These are phyloP conservation scores for Tachina fera DNA, from an alignment of 2,888 invertebrate species.

Conservation along the genomic window DNA sequence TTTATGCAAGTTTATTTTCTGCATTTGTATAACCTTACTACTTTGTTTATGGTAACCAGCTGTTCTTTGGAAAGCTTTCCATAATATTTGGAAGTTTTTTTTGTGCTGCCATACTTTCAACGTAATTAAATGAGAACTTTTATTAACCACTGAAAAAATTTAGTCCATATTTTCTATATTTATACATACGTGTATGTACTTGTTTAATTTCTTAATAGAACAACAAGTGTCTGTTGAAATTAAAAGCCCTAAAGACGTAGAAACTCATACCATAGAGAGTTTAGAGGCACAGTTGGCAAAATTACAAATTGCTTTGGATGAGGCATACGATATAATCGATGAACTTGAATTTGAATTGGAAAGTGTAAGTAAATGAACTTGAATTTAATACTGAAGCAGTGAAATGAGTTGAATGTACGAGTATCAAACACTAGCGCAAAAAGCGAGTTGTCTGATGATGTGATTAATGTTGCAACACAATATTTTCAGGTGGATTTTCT, in stretches of 20 bases:
- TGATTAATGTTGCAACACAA: conserved; percentile 17
- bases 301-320: conserved; percentile 77
- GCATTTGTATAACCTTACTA: too few species aligned
- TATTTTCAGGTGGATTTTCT: conserved; percentile 77
- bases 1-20: too few species aligned
- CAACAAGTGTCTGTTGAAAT: conserved; percentile 73
- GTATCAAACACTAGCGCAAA: not conserved
- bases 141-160: too few species aligned
- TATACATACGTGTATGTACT: not conserved
- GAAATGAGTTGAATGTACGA: not conserved
- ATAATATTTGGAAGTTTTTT: too few species aligned
- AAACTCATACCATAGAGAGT: conserved; percentile 12
- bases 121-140: too few species aligned
- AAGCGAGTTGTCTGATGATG: conserved; percentile 1
- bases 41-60: too few species aligned
- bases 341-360: conserved; percentile 82
- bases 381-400: not conserved
- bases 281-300: conserved; percentile 69
- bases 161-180: not conserved
- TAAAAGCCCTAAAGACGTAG: conserved; percentile 68
- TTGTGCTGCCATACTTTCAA: too few species aligned
- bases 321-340: conserved; percentile 81
- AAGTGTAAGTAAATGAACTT: conserved; percentile 75
- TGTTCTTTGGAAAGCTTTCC: too few species aligned
- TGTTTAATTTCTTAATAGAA: conserved; percentile 68